These are phyloP conservation scores for Lanius ludovicianus DNA, from an alignment of 2,113 vertebrate genomes.

Conservation along the genomic window DNA sequence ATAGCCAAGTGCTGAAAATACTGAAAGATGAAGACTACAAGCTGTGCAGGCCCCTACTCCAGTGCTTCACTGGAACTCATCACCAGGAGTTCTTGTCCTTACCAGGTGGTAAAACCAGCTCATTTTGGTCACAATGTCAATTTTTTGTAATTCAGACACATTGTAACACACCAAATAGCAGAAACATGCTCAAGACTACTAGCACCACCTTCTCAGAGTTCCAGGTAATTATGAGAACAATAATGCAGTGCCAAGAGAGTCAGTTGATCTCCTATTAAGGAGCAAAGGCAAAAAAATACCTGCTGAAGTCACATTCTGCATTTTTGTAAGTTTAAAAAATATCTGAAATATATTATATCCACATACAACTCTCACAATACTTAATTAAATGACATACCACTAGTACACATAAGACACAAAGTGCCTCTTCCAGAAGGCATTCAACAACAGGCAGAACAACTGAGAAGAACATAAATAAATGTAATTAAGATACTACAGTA, in stretches of 20 bases:
- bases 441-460: neutral
- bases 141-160: neutral
- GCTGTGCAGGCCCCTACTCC: accelerated
- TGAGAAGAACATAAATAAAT: neutral
- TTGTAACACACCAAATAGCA: neutral
- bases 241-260: neutral
- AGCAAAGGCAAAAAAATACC: neutral
- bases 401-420: neutral
- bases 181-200: neutral
- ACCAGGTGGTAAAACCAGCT: neutral
- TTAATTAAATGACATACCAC: neutral
- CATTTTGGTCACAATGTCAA: neutral
- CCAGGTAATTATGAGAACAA: neutral
- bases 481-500: neutral
- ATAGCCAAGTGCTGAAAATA: neutral
- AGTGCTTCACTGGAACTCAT: neutral
- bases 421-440: neutral
- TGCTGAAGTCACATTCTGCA: neutral
- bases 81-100: neutral
- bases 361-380: neutral
- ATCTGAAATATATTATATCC: neutral
- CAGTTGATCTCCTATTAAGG: neutral
- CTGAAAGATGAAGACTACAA: neutral
- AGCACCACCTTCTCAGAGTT: neutral
- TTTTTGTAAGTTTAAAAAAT: neutral